Conservation (phyloP, 92 coral and sea anemone species). For the Blastomussa wellsi region DNA sequence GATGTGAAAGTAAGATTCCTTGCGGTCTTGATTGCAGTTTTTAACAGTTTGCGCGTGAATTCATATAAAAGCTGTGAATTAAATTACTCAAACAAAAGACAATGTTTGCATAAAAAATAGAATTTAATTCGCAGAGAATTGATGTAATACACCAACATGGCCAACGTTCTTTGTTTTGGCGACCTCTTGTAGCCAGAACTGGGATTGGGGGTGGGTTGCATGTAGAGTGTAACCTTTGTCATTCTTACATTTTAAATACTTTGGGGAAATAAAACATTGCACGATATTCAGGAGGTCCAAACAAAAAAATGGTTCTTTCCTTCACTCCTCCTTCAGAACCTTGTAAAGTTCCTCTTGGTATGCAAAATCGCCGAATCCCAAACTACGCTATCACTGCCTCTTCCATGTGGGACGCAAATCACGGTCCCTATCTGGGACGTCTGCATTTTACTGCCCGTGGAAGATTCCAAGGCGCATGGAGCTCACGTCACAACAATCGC, state of each 20-base stretch:
- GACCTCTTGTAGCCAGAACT: too few species aligned
- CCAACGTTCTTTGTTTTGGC: too few species aligned
- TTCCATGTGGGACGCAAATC: conserved; percentile 39
- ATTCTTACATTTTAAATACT: too few species aligned
- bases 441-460: conserved; percentile 42
- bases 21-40: not conserved
- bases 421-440: conserved; percentile 48
- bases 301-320: not conserved
- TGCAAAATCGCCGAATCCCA: conserved; percentile 51
- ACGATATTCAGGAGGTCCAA: not conserved
- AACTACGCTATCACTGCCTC: conserved; percentile 54
- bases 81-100: too few species aligned
- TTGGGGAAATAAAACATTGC: not conserved
- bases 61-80: too few species aligned
- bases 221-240: too few species aligned
- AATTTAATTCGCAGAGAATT: too few species aligned
- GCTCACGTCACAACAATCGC: conserved; percentile 59
- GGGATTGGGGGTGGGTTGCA: too few species aligned
- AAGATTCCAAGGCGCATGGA: conserved; percentile 53
- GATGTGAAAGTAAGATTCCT: conserved; percentile 62
- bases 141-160: too few species aligned
- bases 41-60: not conserved
- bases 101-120: too few species aligned
- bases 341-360: conserved; percentile 53
- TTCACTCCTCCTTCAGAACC: conserved; percentile 18